Evolutionary conservation across 1,140 invertebrate genomes (phyloP).

Genomic region (Heliothis subflexa): DNA sequence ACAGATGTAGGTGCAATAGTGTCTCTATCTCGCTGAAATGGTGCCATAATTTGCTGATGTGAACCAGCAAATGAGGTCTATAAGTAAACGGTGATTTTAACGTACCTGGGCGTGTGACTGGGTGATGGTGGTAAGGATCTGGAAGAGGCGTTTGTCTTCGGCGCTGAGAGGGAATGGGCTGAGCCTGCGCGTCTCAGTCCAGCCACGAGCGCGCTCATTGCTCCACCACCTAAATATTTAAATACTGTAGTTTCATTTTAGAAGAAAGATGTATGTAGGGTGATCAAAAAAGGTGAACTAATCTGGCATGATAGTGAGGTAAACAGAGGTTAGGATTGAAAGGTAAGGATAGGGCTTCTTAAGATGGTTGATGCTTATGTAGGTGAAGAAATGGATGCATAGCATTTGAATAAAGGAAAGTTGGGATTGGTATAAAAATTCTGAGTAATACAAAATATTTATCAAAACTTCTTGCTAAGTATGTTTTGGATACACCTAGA

Average conservation of each 20-base stretch:
- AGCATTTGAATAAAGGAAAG: background rate
- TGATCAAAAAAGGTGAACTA: background rate
- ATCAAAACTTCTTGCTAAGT: background rate
- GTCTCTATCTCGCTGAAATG: conserved; percentile 4
- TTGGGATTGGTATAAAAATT: background rate
- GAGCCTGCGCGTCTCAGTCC: conserved; percentile 81
- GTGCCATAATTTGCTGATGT: conserved; percentile 2
- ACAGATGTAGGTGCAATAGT: conserved; percentile 25
- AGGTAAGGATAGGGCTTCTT: background rate
- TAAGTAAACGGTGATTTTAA: conserved; percentile 5
- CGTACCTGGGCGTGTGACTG: conserved; percentile 88
- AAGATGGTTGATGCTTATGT: too few species aligned
- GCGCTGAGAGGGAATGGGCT: conserved; percentile 86
- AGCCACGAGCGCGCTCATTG: conserved; percentile 82
- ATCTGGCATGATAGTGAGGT: background rate
- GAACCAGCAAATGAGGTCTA: background rate
- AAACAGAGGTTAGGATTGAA: background rate
- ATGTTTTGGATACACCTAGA: background rate
- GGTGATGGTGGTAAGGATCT: conserved; percentile 93
- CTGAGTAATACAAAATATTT: background rate
- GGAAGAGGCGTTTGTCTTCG: conserved; percentile 87
- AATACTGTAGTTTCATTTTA: background rate
- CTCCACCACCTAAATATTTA: conserved; percentile 66
- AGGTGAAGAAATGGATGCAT: too few species aligned
- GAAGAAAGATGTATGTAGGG: background rate